These are phyloP conservation scores for Zaprionus tsacasi DNA, from an alignment of 1,140 invertebrate genomes.

Conservation along the genomic window DNA sequence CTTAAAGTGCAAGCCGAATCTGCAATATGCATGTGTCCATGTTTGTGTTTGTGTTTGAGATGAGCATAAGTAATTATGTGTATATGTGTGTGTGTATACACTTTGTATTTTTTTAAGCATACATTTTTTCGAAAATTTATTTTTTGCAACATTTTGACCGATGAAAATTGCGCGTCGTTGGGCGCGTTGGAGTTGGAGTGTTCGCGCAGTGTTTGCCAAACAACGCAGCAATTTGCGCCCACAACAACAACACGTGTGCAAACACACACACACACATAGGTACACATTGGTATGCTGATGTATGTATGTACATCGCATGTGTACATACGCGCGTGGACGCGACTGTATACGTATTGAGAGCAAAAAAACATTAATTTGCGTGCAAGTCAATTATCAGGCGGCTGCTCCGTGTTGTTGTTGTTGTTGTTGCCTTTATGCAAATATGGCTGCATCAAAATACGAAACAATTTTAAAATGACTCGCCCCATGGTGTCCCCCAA, in stretches of 20 bases:
- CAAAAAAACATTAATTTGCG: conserved; percentile 78
- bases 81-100: neutral
- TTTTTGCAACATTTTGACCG: conserved; percentile 20
- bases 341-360: conserved; percentile 15
- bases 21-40: neutral
- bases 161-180: conserved; percentile 51
- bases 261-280: neutral
- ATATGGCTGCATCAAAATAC: conserved; percentile 40
- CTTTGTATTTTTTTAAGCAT: conserved; percentile 11
- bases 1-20: too few species aligned
- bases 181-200: conserved; percentile 32
- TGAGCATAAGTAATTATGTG: conserved; percentile 12
- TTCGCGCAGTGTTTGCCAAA: conserved; percentile 61
- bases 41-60: neutral
- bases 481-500: neutral
- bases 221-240: conserved; percentile 62
- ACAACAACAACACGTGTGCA: conserved; percentile 1
- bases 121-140: neutral
- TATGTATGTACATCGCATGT: neutral
- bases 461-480: conserved; percentile 40
- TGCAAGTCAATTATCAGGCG: conserved; percentile 78
- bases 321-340: neutral
- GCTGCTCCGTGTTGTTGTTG: conserved; percentile 31
- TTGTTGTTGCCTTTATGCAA: conserved; percentile 44
- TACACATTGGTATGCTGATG: neutral